phyloP scores from a whole-genome alignment of 2,888 invertebrate genomes.

The Cylindroiulus punctatus region DNA sequence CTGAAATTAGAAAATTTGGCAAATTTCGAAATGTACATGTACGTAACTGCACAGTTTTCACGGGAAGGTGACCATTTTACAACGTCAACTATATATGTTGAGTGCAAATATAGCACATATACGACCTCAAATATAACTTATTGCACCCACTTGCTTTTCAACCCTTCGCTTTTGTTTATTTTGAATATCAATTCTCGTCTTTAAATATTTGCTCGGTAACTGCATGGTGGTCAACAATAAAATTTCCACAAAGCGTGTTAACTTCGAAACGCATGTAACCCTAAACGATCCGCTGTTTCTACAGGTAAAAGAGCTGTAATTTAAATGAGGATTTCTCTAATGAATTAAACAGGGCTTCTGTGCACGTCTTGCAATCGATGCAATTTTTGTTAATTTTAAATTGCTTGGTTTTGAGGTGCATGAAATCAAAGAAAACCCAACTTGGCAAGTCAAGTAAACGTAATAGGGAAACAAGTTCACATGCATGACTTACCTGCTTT shows the following conservation, averaged over 20 bases:
- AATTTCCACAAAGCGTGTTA: neutral
- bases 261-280: neutral
- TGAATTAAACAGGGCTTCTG: no score
- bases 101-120: neutral
- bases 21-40: neutral
- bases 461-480: no score
- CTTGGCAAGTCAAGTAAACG: no score
- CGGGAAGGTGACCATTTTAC: neutral
- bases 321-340: no score
- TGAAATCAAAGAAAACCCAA: no score
- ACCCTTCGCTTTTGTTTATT: slow-evolving; percentile 24
- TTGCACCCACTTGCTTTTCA: neutral
- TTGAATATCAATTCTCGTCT: neutral
- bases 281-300: no score
- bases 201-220: neutral
- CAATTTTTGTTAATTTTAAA: no score
- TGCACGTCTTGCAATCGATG: no score
- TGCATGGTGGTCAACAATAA: neutral
- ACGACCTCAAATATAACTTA: neutral
- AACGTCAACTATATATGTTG: neutral
- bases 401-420: no score
- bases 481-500: no score
- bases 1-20: neutral
- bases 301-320: no score
- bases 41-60: neutral